Base-by-base conservation (phyloP, 2,797 vertebrate genomes). In the Furcifer pardalis region DNA sequence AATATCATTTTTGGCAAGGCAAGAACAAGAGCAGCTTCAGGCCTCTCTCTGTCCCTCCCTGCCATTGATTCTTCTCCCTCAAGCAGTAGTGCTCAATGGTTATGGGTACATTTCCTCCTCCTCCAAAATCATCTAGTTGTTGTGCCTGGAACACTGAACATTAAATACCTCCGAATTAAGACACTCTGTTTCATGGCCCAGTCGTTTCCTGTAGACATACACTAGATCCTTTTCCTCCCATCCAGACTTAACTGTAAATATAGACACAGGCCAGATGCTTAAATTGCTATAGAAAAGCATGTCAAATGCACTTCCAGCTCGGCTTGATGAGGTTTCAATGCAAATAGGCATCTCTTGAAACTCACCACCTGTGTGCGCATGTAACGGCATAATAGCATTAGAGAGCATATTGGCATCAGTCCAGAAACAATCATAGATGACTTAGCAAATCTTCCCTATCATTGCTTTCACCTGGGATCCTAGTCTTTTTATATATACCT, bases 361-460 rank as follows among this genome's bases (percentile, higher is more conserved):
- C 30, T 23, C 27, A 77, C 78, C 86, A 84, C 65, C 65, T 73
- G 73, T 72, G 72, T 82, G 25, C 79, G 84, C 74, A 7, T 79
- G 74, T 84, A 66, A 84, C 46, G 77, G 32, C 52, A 77, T 84
- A 66, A 84, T 37, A 81, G 32, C 52, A 77, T 84, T 84, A 84
- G 44, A 46, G 46, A 46, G 46, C 25, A 25, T 5, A 30, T 72
- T 77, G 71, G 65, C 74, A 84, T 77, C 73, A 21, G 5, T 59
- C 82, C 78, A 66, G 73, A 84, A 81, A 63, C 79, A 84, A 81
- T 81, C 82, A 81, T 59, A 66, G 73, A 37, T 81, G 86, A 56
- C 46, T 87, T 72, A 46, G 46, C 46, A 77, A n/a, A 75, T 81
- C 59, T 37, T 77, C 74, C 77, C 35, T 37, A 25, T 63, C 72